Percentiles rank a stretch among this genome's conserved stretches.
Evolutionary conservation across 2,113 vertebrate genomes (phyloP).

Genomic region (Phasianus colchicus): DNA sequence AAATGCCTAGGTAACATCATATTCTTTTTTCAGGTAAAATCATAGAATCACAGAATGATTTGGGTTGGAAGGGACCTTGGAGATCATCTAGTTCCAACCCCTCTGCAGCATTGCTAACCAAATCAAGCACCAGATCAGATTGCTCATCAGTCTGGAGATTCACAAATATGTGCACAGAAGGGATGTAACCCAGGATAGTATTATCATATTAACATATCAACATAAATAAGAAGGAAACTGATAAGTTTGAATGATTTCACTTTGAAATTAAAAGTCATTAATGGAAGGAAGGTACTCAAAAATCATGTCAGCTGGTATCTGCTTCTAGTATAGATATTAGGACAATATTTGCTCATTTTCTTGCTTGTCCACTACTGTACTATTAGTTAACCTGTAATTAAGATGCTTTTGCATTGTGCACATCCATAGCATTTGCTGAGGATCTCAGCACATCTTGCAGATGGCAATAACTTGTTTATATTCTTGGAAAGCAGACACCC

Average conservation of each 20-base stretch:
- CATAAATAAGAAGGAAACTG: background rate
- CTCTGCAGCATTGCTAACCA: no score
- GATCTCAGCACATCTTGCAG: background rate
- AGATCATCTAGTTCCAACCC: no score
- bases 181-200: fast-evolving
- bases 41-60: no score
- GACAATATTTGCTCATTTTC: background rate
- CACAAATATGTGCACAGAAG: background rate
- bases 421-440: background rate
- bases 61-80: no score
- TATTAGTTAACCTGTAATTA: background rate
- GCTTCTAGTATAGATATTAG: background rate
- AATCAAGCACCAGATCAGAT: no score
- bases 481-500: background rate
- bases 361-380: background rate
- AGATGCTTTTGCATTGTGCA: background rate
- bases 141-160: background rate
- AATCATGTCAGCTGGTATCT: background rate
- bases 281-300: background rate
- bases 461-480: background rate
- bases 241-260: background rate
- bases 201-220: background rate
- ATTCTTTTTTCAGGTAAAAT: background rate
- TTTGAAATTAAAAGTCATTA: background rate
- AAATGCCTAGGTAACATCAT: background rate